Evolutionary conservation across 53 echinoderm and acorn worm species (phyloP), one percentile per base, ranked within the genome.

Genomic region (Paracentrotus lividus): DNA sequence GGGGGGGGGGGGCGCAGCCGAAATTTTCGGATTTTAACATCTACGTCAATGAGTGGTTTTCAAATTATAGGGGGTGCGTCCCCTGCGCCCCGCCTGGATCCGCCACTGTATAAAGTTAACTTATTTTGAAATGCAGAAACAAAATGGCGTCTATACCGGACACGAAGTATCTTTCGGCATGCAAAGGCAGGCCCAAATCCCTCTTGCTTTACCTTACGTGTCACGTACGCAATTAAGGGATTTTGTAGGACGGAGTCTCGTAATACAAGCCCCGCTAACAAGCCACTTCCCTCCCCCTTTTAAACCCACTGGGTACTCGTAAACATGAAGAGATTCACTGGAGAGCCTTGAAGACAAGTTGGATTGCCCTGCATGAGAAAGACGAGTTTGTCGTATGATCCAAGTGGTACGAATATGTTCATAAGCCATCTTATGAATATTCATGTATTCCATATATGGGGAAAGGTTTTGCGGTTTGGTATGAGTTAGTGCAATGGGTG

Each of bases 101-200:
- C n/a, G n/a, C n/a, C n/a, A n/a, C n/a, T n/a, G n/a, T n/a, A n/a
- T n/a, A n/a, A n/a, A n/a, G n/a, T n/a, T n/a, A n/a, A n/a, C n/a
- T n/a, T n/a, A n/a, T n/a, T n/a, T n/a, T n/a, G n/a, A n/a, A n/a
- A n/a, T n/a, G n/a, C n/a, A 27, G 29, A 89, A 89, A 42, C 90
- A 89, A 89, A 29, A 89, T 89, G 90, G 90, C 90, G 64, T 18
- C 90, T 36, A n/a, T 6, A 57, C 65, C 90, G 90, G 90, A 89
- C 5, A 47, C 27, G 15, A 38, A 16, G 44, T 89, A 89, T 89
- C 90, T 61, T 12, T 89, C 90, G 42, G 7, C 61, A 89, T 89
- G 34, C 56, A 54, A n/a, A 59, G 90, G 42, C 90, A 5, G 42
- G 65, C 15, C 90, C 29, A 64, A 65, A 89, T 60, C 67, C 90